A percentile compares a stretch with the other conserved stretches of the same genome.
These are phyloP conservation scores for Tribolium madens DNA, from an alignment of 1,140 invertebrate genomes.

Conservation along the genomic window DNA sequence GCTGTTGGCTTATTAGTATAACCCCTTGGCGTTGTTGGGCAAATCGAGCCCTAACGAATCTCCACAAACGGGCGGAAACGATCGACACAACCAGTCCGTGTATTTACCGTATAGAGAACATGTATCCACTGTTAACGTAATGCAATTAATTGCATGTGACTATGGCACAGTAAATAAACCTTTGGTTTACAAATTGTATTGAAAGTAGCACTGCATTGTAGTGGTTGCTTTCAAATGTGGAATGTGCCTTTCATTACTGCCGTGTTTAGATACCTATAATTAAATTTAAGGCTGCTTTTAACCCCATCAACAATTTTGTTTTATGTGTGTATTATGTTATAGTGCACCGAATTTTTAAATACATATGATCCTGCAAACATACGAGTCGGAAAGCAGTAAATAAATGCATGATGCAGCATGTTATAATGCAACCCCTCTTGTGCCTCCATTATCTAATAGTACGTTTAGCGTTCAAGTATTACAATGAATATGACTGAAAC, in stretches of 20 bases:
- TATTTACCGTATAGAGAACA: slow-evolving; percentile 46
- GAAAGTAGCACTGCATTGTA: slow-evolving; percentile 52
- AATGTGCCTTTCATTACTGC: slow-evolving; percentile 39
- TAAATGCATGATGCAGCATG: slow-evolving; percentile 51
- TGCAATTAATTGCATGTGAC: slow-evolving; percentile 56
- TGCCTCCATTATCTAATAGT: slow-evolving; percentile 47
- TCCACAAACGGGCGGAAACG: slow-evolving; percentile 26
- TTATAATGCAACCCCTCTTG: slow-evolving; percentile 43
- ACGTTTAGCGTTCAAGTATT: slow-evolving; percentile 46
- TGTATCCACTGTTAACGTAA: slow-evolving; percentile 49
- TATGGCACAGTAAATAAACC: slow-evolving; percentile 55
- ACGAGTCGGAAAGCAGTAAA: not conserved
- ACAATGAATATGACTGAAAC: slow-evolving; percentile 51
- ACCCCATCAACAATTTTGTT: slow-evolving; percentile 24
- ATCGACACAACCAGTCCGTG: slow-evolving; percentile 10
- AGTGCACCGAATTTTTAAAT: slow-evolving; percentile 6
- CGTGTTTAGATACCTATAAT: slow-evolving; percentile 46
- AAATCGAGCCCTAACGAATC: slow-evolving; percentile 40
- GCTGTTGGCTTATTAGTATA: slow-evolving; percentile 44
- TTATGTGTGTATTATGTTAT: slow-evolving; percentile 26
- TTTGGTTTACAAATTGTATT: slow-evolving; percentile 54
- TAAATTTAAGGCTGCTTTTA: slow-evolving; percentile 43
- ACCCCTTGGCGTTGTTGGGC: slow-evolving; percentile 36
- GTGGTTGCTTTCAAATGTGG: slow-evolving; percentile 46
- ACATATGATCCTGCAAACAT: not conserved